A percentile compares a stretch with the other conserved stretches of the same genome.
These are phyloP conservation scores for Acanthis flammea DNA, from an alignment of 2,797 vertebrate genomes.

Conservation along the genomic window DNA sequence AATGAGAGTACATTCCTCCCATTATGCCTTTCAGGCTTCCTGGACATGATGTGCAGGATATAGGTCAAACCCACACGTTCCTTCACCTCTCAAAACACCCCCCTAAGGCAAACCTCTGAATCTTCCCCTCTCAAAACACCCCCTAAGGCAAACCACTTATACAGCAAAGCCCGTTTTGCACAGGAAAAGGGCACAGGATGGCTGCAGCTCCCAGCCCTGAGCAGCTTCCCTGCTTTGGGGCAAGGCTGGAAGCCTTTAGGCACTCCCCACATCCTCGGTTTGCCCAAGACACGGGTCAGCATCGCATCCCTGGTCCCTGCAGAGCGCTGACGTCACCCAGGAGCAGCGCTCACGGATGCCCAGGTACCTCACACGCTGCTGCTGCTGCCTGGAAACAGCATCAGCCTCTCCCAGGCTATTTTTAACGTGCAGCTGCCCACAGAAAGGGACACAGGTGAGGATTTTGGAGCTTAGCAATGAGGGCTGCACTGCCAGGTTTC, in stretches of 20 bases:
- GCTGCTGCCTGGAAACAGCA: neutral
- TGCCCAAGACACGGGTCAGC: neutral
- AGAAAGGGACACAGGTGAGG: neutral
- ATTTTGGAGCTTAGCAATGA: neutral
- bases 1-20: constrained; percentile 13
- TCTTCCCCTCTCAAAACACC: neutral
- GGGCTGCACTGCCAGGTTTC: neutral
- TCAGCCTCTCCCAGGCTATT: neutral
- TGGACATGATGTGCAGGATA: neutral
- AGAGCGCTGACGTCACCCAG: neutral
- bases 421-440: neutral
- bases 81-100: neutral
- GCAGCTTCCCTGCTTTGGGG: neutral
- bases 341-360: neutral
- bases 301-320: neutral
- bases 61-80: neutral
- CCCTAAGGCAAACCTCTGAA: neutral
- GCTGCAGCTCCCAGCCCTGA: neutral
- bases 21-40: neutral
- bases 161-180: neutral
- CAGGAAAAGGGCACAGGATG: rapidly evolving
- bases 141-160: neutral
- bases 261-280: neutral
- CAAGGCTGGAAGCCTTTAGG: neutral
- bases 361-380: neutral